phyloP scores from a whole-genome alignment of 2,113 vertebrate species.

The Acrocephalus arundinaceus region DNA sequence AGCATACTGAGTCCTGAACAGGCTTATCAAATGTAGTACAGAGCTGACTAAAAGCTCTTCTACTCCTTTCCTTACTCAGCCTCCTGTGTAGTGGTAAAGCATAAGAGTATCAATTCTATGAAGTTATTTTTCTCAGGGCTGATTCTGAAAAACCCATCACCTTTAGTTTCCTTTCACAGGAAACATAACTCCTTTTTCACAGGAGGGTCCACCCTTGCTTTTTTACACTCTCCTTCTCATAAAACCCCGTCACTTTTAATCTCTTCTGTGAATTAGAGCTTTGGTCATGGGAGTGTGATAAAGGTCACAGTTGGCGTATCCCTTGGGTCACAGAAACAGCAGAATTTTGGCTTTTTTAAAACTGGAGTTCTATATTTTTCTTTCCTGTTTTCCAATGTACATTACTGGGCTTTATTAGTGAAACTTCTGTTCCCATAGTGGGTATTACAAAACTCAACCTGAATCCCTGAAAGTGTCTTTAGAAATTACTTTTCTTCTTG shows the following conservation, averaged over 20 bases:
- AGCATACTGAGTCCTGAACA: background rate
- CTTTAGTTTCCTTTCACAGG: background rate
- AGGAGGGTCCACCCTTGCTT: background rate
- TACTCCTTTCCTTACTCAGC: background rate
- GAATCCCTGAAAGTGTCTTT: background rate
- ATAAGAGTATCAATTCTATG: background rate
- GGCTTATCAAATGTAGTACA: background rate
- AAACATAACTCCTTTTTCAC: background rate
- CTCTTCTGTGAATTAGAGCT: background rate
- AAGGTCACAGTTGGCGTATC: background rate
- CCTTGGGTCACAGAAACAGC: background rate
- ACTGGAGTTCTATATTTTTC: background rate
- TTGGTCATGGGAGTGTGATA: background rate
- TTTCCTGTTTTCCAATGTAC: background rate
- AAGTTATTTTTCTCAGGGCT: background rate
- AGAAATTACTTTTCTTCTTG: conserved; percentile 11
- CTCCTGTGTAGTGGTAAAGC: background rate
- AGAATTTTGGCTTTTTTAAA: background rate
- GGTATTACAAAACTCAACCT: background rate
- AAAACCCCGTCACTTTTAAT: rapidly evolving
- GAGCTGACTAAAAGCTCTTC: background rate
- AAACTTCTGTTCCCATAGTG: background rate
- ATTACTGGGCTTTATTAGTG: background rate
- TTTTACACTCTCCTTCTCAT: background rate
- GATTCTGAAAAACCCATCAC: background rate